Conservation (phyloP, 2,113 vertebrate genomes). For the Coryphaenoides rupestris region DNA sequence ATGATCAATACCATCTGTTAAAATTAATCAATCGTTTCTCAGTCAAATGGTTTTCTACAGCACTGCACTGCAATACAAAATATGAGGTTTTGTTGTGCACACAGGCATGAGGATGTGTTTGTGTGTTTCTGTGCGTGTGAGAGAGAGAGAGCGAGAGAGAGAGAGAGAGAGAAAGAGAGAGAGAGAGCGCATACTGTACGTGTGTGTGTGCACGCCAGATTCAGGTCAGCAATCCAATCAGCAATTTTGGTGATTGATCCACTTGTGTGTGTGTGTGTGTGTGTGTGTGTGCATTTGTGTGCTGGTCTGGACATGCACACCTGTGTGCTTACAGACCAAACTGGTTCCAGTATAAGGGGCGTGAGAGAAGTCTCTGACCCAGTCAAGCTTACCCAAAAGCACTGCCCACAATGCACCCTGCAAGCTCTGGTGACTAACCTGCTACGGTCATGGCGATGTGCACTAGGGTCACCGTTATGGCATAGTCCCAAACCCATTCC, state of each 20-base stretch:
- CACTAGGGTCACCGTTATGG: slow-evolving; percentile 77
- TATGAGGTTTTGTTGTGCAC: neutral
- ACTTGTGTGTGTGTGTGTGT: slow-evolving; percentile 18
- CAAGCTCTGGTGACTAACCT: slow-evolving; percentile 57
- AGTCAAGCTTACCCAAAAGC: no score
- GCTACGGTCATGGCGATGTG: slow-evolving; percentile 71
- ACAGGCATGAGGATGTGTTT: neutral
- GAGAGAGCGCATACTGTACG: no score
- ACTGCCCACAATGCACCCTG: neutral
- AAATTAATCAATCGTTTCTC: no score
- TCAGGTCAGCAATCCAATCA: slow-evolving; percentile 41
- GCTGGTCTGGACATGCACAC: no score
- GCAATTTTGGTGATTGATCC: slow-evolving; percentile 39
- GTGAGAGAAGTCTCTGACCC: no score
- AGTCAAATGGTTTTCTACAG: no score
- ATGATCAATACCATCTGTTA: no score
- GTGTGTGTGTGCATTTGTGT: slow-evolving; percentile 1
- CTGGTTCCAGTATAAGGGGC: no score
- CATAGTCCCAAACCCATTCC: slow-evolving; percentile 82
- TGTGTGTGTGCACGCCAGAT: neutral
- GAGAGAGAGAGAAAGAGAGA: no score
- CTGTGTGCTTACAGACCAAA: no score
- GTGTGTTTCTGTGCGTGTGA: neutral
- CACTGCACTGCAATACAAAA: no score
- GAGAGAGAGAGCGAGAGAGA: no score